phyloP scores from a whole-genome alignment of 2,797 vertebrate genomes.

The Chrysocyon brachyurus region DNA sequence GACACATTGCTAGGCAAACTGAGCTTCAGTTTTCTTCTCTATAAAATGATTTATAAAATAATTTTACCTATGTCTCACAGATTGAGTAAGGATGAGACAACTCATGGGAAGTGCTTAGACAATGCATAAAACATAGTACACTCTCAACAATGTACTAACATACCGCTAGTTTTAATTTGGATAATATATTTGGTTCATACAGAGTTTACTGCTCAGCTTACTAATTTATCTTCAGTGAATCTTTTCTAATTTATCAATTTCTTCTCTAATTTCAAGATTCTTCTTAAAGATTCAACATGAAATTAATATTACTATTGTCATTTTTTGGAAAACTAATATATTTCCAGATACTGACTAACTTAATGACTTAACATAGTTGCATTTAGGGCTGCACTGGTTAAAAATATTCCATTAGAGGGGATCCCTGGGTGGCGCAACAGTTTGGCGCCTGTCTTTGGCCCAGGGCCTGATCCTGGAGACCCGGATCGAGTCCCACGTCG shows the following conservation, averaged over 20 bases:
- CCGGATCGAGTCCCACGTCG: no score
- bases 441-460: no score
- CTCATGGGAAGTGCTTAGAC: background rate
- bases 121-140: background rate
- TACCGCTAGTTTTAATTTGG: background rate
- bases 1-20: background rate
- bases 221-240: background rate
- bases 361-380: background rate
- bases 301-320: background rate
- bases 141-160: background rate
- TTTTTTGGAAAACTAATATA: background rate
- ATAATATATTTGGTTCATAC: background rate
- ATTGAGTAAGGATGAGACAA: background rate
- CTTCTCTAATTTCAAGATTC: background rate
- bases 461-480: no score
- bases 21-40: background rate
- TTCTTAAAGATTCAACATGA: background rate
- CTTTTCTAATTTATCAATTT: background rate
- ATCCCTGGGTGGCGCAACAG: no score
- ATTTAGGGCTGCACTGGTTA: slow-evolving; percentile 4
- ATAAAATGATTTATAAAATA: background rate
- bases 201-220: background rate
- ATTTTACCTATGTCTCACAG: background rate
- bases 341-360: background rate
- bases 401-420: background rate